Conservation (phyloP, 53 echinoderm and acorn worm genomes). For the Apostichopus leukothele region DNA sequence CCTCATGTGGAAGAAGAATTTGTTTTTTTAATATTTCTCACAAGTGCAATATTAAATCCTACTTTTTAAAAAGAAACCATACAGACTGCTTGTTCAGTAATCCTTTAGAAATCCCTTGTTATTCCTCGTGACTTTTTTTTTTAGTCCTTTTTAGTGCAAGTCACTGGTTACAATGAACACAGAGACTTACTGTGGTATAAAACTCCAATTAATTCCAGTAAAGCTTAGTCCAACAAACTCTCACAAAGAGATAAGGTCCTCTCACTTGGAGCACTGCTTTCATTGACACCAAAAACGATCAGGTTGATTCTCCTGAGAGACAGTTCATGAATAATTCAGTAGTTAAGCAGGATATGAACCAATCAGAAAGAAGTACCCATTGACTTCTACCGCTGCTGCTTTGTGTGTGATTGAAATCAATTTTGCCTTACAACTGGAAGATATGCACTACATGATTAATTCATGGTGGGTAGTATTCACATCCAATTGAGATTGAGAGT, state of each 20-base stretch:
- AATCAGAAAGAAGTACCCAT: constrained; percentile 14
- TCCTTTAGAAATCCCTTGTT: constrained; percentile 29
- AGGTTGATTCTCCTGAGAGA: constrained; percentile 45
- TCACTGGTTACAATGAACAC: constrained; percentile 6
- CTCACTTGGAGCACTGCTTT: constrained; percentile 38
- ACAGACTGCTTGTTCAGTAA: not conserved
- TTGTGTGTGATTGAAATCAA: constrained; percentile 26
- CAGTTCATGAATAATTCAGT: constrained; percentile 39
- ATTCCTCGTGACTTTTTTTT: constrained; percentile 1
- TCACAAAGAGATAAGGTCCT: constrained; percentile 27
- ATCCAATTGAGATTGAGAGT: constrained; percentile 34
- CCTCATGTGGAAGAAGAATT: constrained; percentile 38
- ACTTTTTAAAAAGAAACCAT: not conserved
- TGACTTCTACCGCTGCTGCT: constrained; percentile 3
- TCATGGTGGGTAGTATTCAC: constrained; percentile 31
- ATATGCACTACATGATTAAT: constrained; percentile 43
- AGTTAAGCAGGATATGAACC: not conserved
- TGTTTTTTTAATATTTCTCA: constrained; percentile 27
- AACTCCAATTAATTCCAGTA: constrained; percentile 32
- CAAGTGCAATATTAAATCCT: constrained; percentile 12
- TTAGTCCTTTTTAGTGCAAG: constrained; percentile 3
- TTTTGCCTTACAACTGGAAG: constrained; percentile 35
- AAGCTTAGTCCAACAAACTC: constrained; percentile 38
- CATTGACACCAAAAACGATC: constrained; percentile 36
- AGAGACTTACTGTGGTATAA: not conserved